phyloP scores from a whole-genome alignment of 2,888 invertebrate species.

The Oscheius sp. region DNA sequence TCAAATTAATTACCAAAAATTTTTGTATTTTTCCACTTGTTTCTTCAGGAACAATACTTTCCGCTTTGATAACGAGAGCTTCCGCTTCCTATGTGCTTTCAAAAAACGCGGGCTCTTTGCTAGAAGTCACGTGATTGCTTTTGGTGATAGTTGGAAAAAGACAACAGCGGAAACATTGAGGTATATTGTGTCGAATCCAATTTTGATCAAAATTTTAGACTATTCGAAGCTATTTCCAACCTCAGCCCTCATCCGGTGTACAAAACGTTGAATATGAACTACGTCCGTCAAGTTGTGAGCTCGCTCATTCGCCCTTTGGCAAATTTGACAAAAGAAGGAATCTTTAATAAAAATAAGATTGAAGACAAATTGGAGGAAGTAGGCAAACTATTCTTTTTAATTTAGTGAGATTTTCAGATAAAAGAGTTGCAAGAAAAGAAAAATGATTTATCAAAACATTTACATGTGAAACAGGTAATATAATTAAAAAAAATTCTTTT shows the following conservation, averaged over 20 bases:
- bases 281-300: slow-evolving; percentile 2
- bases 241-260: background rate
- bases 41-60: too few species aligned
- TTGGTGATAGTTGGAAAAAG: background rate
- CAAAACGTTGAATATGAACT: slow-evolving; percentile 28
- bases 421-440: too few species aligned
- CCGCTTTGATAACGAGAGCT: slow-evolving; percentile 49
- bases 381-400: too few species aligned
- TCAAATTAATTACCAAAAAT: too few species aligned
- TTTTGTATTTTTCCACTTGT: too few species aligned
- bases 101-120: slow-evolving; percentile 16
- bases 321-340: too few species aligned
- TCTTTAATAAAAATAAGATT: too few species aligned
- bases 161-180: background rate
- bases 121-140: background rate
- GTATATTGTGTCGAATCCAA: background rate
- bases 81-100: slow-evolving; percentile 39
- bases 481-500: background rate
- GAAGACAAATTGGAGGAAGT: too few species aligned
- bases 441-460: too few species aligned
- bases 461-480: too few species aligned
- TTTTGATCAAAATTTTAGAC: background rate
- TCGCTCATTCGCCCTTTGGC: slow-evolving; percentile 4
- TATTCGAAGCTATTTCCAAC: slow-evolving; percentile 28
- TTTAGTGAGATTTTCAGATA: too few species aligned